Base-by-base conservation (phyloP, 2,888 invertebrate genomes). In the Thera britannica region DNA sequence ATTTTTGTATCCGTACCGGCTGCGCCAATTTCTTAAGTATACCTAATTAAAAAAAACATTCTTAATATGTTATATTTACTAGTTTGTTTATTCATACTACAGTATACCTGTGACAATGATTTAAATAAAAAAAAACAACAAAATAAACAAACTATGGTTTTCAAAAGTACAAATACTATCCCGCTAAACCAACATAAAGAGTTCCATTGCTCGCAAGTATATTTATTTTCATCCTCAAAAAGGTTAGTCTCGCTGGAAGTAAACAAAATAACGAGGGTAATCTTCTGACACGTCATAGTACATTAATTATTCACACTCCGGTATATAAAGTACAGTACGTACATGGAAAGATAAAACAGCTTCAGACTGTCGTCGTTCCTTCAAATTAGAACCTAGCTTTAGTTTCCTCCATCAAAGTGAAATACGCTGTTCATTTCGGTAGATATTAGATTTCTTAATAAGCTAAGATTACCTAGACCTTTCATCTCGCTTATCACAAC, bases 211-310 rank as follows among this genome's bases (percentile, higher is more conserved):
- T 73, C 12, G 46, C 58, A 75, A 72, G 72, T 74, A 72, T 71
- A 73, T 78, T 77, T 76, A 72, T 78, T 79, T 76, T 73, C 65
- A 72, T 57, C 71, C 67, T 69, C 73, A 70, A 78, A 75, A 78
- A 77, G 79, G 75, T 73, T 72, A 77, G 66, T 75, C 68, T 72
- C 71, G 62, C 74, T 64, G 57, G 71, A 62, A 63, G 72, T 75
- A 74, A 76, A 79, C 78, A 74, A 63, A 75, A 76, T 74, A 72
- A 75, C 72, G 71, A 75, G 72, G 77, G 75, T 75, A 74, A 76
- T 74, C 72, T 38, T 41, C 44, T 65, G 35, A 67, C 72, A 70
- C 71, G 65, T 72, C 72, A 73, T 71, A 72, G 71, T 65, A 65
- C 52, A 67, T 70, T 70, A 52, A 71, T 73, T 70, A 70, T 68